These are phyloP conservation scores for Phalera bucephala DNA, from an alignment of 2,888 invertebrate species.

Conservation along the genomic window DNA sequence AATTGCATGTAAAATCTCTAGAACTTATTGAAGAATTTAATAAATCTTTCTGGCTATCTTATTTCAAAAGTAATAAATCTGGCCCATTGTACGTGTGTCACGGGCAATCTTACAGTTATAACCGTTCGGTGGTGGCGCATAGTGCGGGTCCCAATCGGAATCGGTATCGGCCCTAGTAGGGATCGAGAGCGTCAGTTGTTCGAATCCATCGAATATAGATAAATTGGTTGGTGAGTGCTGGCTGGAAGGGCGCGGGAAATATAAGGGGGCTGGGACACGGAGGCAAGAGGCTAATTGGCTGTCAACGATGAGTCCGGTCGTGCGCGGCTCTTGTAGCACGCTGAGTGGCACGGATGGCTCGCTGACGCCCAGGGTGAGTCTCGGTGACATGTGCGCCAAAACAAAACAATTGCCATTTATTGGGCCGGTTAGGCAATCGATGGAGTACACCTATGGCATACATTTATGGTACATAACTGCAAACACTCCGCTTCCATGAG, in stretches of 20 bases:
- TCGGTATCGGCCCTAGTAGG: conserved; percentile 42
- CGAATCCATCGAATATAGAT: conserved; percentile 75
- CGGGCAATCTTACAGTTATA: conserved; percentile 40
- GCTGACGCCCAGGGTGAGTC: conserved; percentile 38
- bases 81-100: conserved; percentile 56
- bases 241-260: conserved; percentile 43
- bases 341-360: conserved; percentile 47
- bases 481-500: conserved; percentile 5
- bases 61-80: conserved; percentile 55
- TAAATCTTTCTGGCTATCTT: conserved; percentile 49
- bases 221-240: conserved; percentile 63
- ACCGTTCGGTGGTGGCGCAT: conserved; percentile 40
- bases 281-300: conserved; percentile 75
- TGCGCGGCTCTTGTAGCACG: conserved; percentile 40
- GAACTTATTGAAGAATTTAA: conserved; percentile 40
- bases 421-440: conserved; percentile 38
- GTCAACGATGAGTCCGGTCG: conserved; percentile 73
- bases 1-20: not conserved
- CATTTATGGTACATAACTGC: conserved; percentile 3
- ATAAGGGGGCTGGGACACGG: conserved; percentile 39
- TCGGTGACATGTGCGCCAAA: conserved; percentile 50
- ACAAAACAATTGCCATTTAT: conserved; percentile 54
- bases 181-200: conserved; percentile 58
- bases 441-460: conserved; percentile 13
- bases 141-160: conserved; percentile 44